phyloP scores from a whole-genome alignment of 2,888 invertebrate genomes.

The Melipona beecheii region DNA sequence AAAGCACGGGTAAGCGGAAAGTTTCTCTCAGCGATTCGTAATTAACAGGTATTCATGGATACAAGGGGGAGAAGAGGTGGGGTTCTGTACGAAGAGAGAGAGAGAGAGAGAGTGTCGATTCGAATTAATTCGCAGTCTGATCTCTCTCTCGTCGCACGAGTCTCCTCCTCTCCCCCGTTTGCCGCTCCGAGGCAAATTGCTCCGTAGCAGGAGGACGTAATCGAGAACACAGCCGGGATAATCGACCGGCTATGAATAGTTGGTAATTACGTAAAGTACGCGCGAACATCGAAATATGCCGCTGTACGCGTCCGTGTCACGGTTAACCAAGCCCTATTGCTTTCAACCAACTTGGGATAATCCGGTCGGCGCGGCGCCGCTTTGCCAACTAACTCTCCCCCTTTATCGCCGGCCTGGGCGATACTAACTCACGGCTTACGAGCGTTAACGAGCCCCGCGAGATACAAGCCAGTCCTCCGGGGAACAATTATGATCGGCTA shows the following conservation, averaged over 20 bases:
- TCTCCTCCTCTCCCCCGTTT: background rate
- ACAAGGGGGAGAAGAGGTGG: background rate
- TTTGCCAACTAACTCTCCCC: slow-evolving; percentile 67
- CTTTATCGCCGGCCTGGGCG: slow-evolving; percentile 70
- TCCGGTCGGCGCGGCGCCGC: slow-evolving; percentile 70
- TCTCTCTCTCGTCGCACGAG: background rate
- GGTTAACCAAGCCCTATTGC: slow-evolving; percentile 69
- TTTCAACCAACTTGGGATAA: slow-evolving; percentile 77
- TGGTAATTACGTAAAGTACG: slow-evolving; percentile 59
- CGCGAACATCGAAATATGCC: slow-evolving; percentile 58
- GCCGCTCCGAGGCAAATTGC: slow-evolving; percentile 14
- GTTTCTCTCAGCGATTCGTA: background rate
- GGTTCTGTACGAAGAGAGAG: no score
- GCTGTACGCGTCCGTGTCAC: slow-evolving; percentile 47
- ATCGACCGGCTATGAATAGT: slow-evolving; percentile 50
- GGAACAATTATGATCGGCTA: slow-evolving; percentile 57
- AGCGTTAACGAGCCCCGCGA: slow-evolving; percentile 67
- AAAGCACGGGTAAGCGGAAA: background rate
- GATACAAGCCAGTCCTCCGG: slow-evolving; percentile 26
- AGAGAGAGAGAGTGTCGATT: background rate
- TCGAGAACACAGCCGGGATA: slow-evolving; percentile 49
- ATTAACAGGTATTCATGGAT: slow-evolving; percentile 7
- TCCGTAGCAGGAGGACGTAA: slow-evolving; percentile 11
- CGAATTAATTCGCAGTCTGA: slow-evolving; percentile 23
- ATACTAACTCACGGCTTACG: slow-evolving; percentile 73